A percentile compares a stretch with the other conserved stretches of the same genome.
phyloP scores from a whole-genome alignment of 2,797 vertebrate species.

The Manis javanica region DNA sequence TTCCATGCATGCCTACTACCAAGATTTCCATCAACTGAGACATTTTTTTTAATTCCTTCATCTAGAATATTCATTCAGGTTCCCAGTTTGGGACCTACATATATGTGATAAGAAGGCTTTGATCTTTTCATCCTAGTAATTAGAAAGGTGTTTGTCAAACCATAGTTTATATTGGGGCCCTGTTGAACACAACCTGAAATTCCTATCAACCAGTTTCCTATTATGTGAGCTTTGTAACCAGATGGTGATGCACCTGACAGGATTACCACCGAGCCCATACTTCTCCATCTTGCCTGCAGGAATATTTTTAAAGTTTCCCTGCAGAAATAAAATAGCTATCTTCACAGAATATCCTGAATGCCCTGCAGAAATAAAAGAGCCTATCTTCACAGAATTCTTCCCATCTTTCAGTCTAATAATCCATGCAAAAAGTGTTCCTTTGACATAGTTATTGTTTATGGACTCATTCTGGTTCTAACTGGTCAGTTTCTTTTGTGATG shows the following conservation, averaged over 20 bases:
- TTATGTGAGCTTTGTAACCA: constrained; percentile 30
- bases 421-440: not conserved
- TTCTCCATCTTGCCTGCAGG: constrained; percentile 9
- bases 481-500: not conserved
- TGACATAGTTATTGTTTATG: not conserved
- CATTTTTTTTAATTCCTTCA: constrained; percentile 46
- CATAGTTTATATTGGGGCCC: not conserved
- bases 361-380: constrained; percentile 31
- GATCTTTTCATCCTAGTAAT: constrained; percentile 65
- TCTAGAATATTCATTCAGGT: constrained; percentile 44
- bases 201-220: constrained; percentile 18
- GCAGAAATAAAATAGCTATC: constrained; percentile 35
- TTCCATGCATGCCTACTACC: not conserved
- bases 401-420: not conserved
- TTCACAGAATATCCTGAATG: not conserved
- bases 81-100: not conserved
- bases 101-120: constrained; percentile 66
- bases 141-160: constrained; percentile 66
- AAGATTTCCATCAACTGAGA: constrained; percentile 40
- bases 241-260: constrained; percentile 53
- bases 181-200: not conserved
- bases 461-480: not conserved
- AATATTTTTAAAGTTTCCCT: constrained; percentile 31
- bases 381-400: not conserved
- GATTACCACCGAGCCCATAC: constrained; percentile 16